A percentile compares a stretch with the other conserved stretches of the same genome.
These are phyloP conservation scores for Phrynocephalus forsythii DNA, from an alignment of 2,797 vertebrate genomes.

Conservation along the genomic window DNA sequence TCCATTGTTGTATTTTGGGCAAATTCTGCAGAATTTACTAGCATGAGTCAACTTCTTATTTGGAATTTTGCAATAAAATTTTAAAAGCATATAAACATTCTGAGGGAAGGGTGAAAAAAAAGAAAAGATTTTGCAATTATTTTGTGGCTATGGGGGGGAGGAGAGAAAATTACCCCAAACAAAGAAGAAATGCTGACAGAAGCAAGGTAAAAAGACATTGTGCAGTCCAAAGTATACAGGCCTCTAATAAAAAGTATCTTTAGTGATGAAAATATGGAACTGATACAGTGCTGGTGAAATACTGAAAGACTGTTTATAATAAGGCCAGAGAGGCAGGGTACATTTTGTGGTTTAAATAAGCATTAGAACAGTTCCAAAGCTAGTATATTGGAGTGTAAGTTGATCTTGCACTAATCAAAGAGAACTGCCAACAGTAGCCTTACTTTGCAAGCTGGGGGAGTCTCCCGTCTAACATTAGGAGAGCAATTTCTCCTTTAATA, in stretches of 20 bases:
- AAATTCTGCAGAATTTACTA: constrained; percentile 50
- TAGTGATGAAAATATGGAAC: constrained; percentile 45
- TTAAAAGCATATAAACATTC: constrained; percentile 13
- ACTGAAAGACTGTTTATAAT: constrained; percentile 17
- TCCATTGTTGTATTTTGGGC: constrained; percentile 2
- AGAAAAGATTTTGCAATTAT: constrained; percentile 34
- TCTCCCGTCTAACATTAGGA: neutral
- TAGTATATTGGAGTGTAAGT: constrained; percentile 19
- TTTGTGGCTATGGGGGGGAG: constrained; percentile 17
- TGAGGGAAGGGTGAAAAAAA: neutral
- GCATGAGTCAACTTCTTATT: neutral
- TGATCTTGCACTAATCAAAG: constrained; percentile 56
- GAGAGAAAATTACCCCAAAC: constrained; percentile 17
- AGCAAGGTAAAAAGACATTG: constrained; percentile 2
- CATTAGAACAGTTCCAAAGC: neutral
- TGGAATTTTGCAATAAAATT: constrained; percentile 39
- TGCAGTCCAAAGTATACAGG: constrained; percentile 43
- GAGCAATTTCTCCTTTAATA: neutral
- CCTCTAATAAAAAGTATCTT: constrained; percentile 45
- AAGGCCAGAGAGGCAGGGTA: constrained; percentile 51
- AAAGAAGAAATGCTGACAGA: neutral
- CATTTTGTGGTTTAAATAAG: constrained; percentile 38
- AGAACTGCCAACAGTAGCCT: constrained; percentile 13
- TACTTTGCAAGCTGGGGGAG: neutral
- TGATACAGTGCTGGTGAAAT: constrained; percentile 41